Evolutionary conservation across 2,888 invertebrate genomes (phyloP).

Genomic region (Troides aeacus): DNA sequence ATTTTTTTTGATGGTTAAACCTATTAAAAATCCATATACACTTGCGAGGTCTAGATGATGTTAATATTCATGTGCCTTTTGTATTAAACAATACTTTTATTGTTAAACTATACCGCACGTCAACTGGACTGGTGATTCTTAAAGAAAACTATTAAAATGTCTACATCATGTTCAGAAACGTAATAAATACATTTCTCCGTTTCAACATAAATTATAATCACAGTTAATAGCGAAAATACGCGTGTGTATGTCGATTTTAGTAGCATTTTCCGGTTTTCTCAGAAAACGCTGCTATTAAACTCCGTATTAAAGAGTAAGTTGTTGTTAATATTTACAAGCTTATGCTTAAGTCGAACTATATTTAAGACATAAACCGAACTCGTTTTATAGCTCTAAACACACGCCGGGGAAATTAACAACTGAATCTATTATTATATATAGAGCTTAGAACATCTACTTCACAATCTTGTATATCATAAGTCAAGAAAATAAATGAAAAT

Average conservation of each 20-base stretch:
- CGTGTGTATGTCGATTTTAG: constrained; percentile 27
- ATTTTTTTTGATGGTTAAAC: no score
- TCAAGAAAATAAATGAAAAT: neutral
- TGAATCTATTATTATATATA: constrained; percentile 12
- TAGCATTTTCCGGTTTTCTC: constrained; percentile 31
- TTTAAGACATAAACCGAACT: constrained; percentile 32
- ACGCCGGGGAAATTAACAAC: constrained; percentile 16
- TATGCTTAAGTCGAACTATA: constrained; percentile 34
- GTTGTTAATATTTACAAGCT: constrained; percentile 30
- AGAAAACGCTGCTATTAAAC: constrained; percentile 31
- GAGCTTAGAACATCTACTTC: neutral
- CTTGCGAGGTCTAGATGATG: no score
- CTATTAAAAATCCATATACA: no score
- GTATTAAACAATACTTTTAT: no score
- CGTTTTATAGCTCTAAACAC: constrained; percentile 32
- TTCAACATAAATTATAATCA: neutral
- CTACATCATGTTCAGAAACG: no score
- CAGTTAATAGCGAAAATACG: neutral
- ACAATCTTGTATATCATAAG: neutral
- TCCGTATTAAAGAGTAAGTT: constrained; percentile 24
- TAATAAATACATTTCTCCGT: no score
- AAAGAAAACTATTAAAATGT: no score
- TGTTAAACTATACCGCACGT: no score
- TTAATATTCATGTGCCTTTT: no score
- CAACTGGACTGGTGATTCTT: no score